Evolutionary conservation across 2,113 vertebrate genomes (phyloP), one percentile per base, ranked within the genome.

Genomic region (Erythrolamprus reginae): DNA sequence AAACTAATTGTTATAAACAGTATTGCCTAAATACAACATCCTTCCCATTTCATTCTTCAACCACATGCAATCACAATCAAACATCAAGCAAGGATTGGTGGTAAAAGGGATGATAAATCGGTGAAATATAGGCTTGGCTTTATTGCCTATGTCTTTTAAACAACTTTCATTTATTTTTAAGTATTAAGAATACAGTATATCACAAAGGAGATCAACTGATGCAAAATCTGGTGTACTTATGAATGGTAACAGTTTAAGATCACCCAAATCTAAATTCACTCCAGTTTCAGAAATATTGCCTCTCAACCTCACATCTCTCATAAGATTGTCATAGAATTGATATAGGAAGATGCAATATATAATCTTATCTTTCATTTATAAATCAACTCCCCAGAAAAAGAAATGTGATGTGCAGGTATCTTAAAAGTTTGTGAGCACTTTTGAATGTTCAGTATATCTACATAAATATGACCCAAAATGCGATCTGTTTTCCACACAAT

Each of bases 61-160:
- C 33, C 45, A 82, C 10, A 82, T n/a, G 53, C 42, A 58, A 48
- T 5, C 15, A 48, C 55, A 70, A 5, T 82, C 52, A 61, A 90
- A n/a, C 5, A 61, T 24, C 12, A 13, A 89, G 52, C 2, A 38
- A 15, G 42, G 55, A 48, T 23, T 1, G 56, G 5, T 7, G 26
- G 1, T 3, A 52, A 56, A 47, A 21, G 52, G 24, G 7, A 23
- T n/a, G n/a, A n/a, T n/a, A n/a, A n/a, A n/a, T 3, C 28, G 28
- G 9, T 77, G 86, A 23, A 6, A 51, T 28, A 0, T 3, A n/a
- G 21, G 10, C 47, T 0, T 0, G 15, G 15, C 6, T 38, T 77
- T 84, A 28, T 84, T 50, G 82, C 45, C 23, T 50, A 15, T 48
- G 10, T 84, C 10, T 26, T 26, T 47, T 26, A 70, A 70, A 70